Evolutionary conservation across 1,140 invertebrate species (phyloP), one percentile per base, ranked within the genome.

Genomic region (Drosophila santomea): DNA sequence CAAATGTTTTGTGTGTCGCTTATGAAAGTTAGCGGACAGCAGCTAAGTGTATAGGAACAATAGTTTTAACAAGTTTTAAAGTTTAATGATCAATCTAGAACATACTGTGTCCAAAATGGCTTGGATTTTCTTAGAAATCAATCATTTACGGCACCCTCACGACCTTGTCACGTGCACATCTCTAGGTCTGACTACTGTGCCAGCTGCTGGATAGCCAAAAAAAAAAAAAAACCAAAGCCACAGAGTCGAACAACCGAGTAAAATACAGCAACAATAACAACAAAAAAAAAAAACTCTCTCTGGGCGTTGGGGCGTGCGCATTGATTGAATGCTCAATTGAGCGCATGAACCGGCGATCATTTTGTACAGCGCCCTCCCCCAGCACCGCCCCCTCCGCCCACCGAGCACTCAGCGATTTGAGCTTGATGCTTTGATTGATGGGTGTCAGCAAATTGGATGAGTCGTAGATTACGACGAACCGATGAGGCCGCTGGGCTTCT

Each of bases 281-380:
- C 7, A 60, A 57, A 41, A 10, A 72, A 39, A 63, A 56, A 52
- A 60, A 59, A 69, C 51, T 69, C 54, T 72, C 62, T 59, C 45
- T 55, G 71, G 80, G 75, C 80, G 80, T 83, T 59, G 63, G 80
- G 80, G 80, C 75, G 80, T 83, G 57, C 50, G 75, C 66, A 84
- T 84, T 83, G 80, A 84, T 86, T 86, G 82, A 86, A 86, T 64
- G 82, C 78, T 81, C 82, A 85, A 85, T 85, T 86, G 82, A 86
- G 68, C 82, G 78, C 82, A 86, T 86, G 82, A 85, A 86, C 82
- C 52, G 64, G 63, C 69, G 82, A 86, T 82, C 80, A 78, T 74
- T 78, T 82, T 73, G 71, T 78, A 43, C 63, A 52, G 67, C 74
- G 68, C 74, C 59, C 56, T 38, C 44, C 51, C 44, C 32, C 38